These are phyloP conservation scores for Sesia bembeciformis DNA, from an alignment of 2,888 invertebrate species.

Conservation along the genomic window DNA sequence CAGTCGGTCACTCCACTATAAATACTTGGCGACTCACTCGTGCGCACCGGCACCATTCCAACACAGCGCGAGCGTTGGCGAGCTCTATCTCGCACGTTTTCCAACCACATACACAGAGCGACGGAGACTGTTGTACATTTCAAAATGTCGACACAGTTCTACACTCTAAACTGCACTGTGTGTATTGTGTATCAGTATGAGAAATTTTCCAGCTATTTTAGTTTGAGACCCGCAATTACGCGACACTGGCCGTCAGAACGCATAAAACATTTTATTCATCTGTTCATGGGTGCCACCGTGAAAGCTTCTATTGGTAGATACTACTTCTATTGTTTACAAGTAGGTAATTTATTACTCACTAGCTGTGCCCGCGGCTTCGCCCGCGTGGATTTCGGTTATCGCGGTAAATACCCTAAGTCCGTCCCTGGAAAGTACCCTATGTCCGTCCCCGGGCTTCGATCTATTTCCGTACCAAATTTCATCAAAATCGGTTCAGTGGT, in stretches of 20 bases:
- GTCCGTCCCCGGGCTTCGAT: too few species aligned
- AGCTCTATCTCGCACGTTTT: slow-evolving; percentile 16
- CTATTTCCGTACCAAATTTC: too few species aligned
- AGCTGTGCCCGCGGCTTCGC: too few species aligned
- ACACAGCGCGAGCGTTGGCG: slow-evolving; percentile 15
- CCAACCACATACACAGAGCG: slow-evolving; percentile 12
- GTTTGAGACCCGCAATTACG: slow-evolving; percentile 16
- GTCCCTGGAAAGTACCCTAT: too few species aligned
- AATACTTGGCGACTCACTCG: slow-evolving; percentile 50
- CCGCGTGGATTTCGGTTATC: too few species aligned
- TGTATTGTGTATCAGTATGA: slow-evolving; percentile 10
- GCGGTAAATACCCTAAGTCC: too few species aligned
- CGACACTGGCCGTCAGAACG: slow-evolving; percentile 27
- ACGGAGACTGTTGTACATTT: background rate
- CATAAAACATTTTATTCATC: background rate
- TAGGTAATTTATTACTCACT: too few species aligned
- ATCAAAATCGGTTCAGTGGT: too few species aligned
- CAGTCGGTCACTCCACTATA: slow-evolving; percentile 40
- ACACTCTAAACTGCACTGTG: background rate
- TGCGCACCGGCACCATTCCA: slow-evolving; percentile 56
- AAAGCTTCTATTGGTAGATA: too few species aligned
- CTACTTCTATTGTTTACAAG: too few species aligned
- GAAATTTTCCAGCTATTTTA: slow-evolving; percentile 21
- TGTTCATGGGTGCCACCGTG: too few species aligned
- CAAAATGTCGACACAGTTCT: background rate